These are phyloP conservation scores for Gonatopus flavifemur DNA, from an alignment of 1,140 invertebrate species.

Conservation along the genomic window DNA sequence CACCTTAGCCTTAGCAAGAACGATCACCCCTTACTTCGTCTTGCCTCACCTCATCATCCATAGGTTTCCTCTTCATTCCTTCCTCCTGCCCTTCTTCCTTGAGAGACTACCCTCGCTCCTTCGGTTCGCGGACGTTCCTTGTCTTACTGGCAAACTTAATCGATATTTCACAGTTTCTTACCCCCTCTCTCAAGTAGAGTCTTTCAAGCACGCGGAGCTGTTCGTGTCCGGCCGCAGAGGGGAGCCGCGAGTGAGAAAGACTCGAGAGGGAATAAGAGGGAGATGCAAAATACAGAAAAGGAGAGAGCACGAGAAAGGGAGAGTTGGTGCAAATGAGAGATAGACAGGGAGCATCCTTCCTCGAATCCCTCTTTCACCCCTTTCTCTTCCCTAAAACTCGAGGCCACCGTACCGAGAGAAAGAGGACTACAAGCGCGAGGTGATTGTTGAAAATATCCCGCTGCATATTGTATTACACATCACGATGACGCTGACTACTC, in stretches of 20 bases:
- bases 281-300: not conserved
- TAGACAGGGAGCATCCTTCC: constrained; percentile 45
- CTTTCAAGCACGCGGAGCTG: constrained; percentile 17
- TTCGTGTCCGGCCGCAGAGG: constrained; percentile 54
- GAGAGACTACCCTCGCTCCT: constrained; percentile 23
- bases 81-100: constrained; percentile 4
- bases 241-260: constrained; percentile 12
- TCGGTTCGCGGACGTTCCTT: constrained; percentile 56
- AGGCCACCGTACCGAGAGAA: constrained; percentile 6
- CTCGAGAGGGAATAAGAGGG: constrained; percentile 1
- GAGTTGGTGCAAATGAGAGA: constrained; percentile 7
- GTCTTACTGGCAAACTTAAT: constrained; percentile 61
- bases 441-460: constrained; percentile 52
- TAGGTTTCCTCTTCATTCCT: constrained; percentile 18
- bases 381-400: not conserved
- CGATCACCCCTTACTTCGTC: constrained; percentile 8
- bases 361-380: constrained; percentile 45
- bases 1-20: constrained; percentile 17
- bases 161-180: constrained; percentile 62
- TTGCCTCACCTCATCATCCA: constrained; percentile 17
- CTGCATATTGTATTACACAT: constrained; percentile 52
- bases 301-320: not conserved
- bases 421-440: constrained; percentile 26
- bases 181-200: constrained; percentile 47
- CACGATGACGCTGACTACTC: constrained; percentile 36